phyloP scores from a whole-genome alignment of 30 jellyfish, hydroid and myxozoan species.

The Turritopsis dohrnii region DNA sequence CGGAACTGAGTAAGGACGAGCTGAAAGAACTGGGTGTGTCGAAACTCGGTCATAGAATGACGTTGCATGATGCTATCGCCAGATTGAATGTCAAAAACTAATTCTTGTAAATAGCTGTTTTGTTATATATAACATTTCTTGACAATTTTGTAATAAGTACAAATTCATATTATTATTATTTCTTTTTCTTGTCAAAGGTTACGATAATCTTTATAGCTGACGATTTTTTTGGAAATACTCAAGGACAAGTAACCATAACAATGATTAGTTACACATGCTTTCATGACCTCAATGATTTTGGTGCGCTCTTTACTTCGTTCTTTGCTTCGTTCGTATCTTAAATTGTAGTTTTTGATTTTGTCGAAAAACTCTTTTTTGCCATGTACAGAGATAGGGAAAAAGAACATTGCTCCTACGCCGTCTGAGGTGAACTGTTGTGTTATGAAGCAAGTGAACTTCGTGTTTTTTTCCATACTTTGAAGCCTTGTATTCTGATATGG shows the following conservation, averaged over 20 bases:
- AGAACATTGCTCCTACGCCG: too few relatives aligned
- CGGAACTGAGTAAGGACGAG: constrained; percentile 82
- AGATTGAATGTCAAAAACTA: constrained; percentile 22
- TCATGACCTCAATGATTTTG: too few relatives aligned
- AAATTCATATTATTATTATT: neutral
- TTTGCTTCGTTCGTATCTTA: too few relatives aligned
- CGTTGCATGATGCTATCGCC: constrained; percentile 84
- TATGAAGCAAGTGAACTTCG: too few relatives aligned
- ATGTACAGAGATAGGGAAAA: too few relatives aligned
- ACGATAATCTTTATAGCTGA: neutral
- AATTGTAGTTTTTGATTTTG: too few relatives aligned
- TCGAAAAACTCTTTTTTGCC: too few relatives aligned
- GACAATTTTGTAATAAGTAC: neutral
- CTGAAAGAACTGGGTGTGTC: constrained; percentile 75
- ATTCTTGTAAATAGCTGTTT: neutral
- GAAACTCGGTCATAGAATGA: constrained; percentile 82
- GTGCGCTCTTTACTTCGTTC: too few relatives aligned
- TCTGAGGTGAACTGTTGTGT: too few relatives aligned
- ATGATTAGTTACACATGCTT: neutral
- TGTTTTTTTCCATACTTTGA: too few relatives aligned
- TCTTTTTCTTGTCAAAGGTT: neutral
- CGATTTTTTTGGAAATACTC: neutral
- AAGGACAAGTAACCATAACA: neutral
- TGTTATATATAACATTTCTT: neutral
- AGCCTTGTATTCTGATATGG: too few relatives aligned